phyloP scores from a whole-genome alignment of 2,113 vertebrate species.

The Indicator indicator region DNA sequence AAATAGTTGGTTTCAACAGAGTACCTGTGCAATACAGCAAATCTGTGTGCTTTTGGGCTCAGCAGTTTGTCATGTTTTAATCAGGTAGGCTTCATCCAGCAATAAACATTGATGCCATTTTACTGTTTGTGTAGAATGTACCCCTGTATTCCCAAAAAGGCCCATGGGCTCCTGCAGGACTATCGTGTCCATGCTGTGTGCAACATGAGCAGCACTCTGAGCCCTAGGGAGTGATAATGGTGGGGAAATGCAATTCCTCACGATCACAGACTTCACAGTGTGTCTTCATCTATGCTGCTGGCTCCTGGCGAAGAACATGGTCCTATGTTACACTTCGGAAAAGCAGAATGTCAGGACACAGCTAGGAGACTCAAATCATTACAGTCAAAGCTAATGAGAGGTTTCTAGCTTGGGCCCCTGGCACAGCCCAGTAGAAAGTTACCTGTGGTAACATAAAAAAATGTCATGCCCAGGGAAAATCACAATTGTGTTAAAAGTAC shows the following conservation, averaged over 20 bases:
- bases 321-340: neutral
- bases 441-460: neutral
- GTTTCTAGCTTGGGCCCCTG: neutral
- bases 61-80: neutral
- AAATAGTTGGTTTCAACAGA: neutral
- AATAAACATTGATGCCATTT: neutral
- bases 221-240: neutral
- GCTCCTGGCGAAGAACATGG: neutral
- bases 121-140: neutral
- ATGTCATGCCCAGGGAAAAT: neutral
- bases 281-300: conserved; percentile 1
- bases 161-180: neutral
- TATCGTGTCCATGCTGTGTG: neutral
- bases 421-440: neutral
- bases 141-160: neutral
- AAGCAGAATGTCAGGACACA: neutral
- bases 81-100: neutral
- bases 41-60: neutral
- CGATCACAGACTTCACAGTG: neutral
- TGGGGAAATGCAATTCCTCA: neutral
- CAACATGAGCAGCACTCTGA: neutral
- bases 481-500: neutral
- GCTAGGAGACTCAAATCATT: neutral
- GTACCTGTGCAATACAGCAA: neutral
- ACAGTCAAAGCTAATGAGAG: neutral